These are phyloP conservation scores for Dasypus novemcinctus DNA, from an alignment of 2,113 vertebrate genomes.

Conservation along the genomic window DNA sequence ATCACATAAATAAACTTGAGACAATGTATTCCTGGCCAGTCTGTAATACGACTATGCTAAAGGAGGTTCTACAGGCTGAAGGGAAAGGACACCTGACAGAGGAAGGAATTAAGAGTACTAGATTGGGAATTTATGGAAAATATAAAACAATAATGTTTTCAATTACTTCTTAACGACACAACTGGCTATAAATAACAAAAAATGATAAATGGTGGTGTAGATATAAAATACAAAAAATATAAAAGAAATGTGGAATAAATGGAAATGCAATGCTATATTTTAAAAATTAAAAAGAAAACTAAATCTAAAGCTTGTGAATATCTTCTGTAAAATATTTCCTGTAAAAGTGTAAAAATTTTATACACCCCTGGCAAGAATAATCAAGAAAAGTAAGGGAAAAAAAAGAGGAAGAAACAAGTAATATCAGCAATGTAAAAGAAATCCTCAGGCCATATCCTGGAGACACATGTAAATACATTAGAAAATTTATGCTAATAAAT, in stretches of 20 bases:
- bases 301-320: too few relatives aligned
- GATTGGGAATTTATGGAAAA: background rate
- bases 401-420: background rate
- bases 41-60: background rate
- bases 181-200: conserved; percentile 19
- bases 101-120: background rate
- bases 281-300: too few relatives aligned
- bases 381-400: background rate
- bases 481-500: background rate
- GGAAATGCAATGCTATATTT: background rate
- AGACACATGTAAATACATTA: background rate
- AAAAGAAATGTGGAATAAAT: background rate
- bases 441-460: background rate
- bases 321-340: too few relatives aligned
- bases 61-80: background rate
- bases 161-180: conserved; percentile 28
- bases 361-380: too few relatives aligned
- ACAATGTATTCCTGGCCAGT: background rate
- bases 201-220: background rate
- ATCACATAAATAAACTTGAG: background rate
- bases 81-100: background rate
- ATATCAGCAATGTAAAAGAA: background rate
- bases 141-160: background rate
- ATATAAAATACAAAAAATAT: background rate
- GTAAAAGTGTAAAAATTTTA: too few relatives aligned